Percentiles rank a stretch among this genome's conserved stretches.
phyloP scores from a whole-genome alignment of 2,797 vertebrate species.

The Gymnocypris eckloni region DNA sequence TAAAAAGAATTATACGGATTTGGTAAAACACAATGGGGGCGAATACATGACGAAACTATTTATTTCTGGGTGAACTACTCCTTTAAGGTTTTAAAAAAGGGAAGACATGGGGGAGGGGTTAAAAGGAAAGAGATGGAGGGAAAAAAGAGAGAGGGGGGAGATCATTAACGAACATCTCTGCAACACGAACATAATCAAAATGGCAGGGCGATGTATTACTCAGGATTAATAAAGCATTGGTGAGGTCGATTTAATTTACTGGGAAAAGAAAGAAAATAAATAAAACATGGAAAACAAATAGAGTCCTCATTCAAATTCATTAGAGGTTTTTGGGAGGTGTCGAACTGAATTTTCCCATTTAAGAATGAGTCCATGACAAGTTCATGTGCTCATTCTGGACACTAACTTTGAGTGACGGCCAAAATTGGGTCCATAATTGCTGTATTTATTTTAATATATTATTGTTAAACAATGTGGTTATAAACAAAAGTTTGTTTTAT shows the following conservation, averaged over 20 bases:
- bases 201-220: conserved; percentile 82
- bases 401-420: not conserved
- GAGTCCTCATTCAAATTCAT: conserved; percentile 86
- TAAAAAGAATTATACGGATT: not conserved
- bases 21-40: not conserved
- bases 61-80: conserved; percentile 3
- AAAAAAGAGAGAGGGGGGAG: conserved; percentile 71
- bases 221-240: conserved; percentile 79
- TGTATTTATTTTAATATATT: not conserved
- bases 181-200: conserved; percentile 83
- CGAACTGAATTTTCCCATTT: conserved; percentile 73
- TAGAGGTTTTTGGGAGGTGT: conserved; percentile 77
- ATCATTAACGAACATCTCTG: conserved; percentile 83
- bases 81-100: conserved; percentile 27
- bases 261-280: conserved; percentile 81
- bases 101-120: conserved; percentile 65
- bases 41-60: not conserved
- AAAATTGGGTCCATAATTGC: not conserved
- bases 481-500: not conserved
- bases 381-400: conserved; percentile 30
- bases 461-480: not conserved
- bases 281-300: conserved; percentile 86
- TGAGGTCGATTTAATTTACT: conserved; percentile 82
- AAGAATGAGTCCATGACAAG: conserved; percentile 57
- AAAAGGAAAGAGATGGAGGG: conserved; percentile 66